Evolutionary conservation across 2,113 vertebrate species (phyloP).

Genomic region (Pluvianellus socialis): DNA sequence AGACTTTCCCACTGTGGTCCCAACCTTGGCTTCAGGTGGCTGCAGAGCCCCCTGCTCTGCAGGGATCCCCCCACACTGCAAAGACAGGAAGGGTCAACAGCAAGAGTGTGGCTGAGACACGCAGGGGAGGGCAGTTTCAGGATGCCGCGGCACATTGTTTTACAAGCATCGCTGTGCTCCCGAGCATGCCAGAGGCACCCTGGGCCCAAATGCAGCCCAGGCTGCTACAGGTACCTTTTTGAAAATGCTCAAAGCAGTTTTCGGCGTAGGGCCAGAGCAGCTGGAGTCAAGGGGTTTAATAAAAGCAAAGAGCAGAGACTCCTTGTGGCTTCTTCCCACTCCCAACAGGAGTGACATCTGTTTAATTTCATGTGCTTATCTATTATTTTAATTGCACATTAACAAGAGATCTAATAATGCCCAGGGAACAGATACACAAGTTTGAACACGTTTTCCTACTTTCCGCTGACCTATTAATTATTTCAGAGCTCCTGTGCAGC

Average conservation of each 20-base stretch:
- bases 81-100: background rate
- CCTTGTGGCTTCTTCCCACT: background rate
- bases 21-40: background rate
- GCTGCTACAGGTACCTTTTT: background rate
- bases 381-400: conserved; percentile 4
- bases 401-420: conserved; percentile 16
- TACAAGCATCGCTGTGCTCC: background rate
- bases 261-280: background rate
- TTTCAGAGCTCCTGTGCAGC: background rate
- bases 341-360: background rate
- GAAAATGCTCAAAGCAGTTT: background rate
- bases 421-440: background rate
- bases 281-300: background rate
- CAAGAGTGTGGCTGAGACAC: rapidly evolving
- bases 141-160: background rate
- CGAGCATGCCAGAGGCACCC: background rate
- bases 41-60: background rate
- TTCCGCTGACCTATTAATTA: background rate
- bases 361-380: background rate
- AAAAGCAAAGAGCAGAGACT: background rate
- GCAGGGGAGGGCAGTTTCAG: background rate
- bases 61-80: rapidly evolving
- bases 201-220: background rate
- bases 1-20: background rate
- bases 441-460: background rate